These are phyloP conservation scores for Callaeas wilsoni DNA, from an alignment of 2,113 vertebrate species.

Conservation along the genomic window DNA sequence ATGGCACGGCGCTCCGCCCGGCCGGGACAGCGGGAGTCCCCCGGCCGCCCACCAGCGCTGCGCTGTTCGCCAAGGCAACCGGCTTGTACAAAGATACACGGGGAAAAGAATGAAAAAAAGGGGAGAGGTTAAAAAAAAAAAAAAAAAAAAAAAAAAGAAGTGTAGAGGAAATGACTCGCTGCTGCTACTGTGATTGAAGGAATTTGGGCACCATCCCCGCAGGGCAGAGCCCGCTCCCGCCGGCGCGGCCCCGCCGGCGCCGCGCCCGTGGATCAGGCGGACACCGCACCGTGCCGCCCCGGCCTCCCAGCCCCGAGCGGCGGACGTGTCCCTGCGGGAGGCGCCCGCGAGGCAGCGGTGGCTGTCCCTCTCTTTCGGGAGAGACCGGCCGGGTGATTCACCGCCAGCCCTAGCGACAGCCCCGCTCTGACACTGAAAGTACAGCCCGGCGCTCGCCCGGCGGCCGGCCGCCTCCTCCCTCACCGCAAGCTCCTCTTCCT, in stretches of 20 bases:
- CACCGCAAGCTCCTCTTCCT: neutral
- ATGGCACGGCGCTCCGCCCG: neutral
- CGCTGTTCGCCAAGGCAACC: conserved; percentile 51
- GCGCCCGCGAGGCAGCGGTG: neutral
- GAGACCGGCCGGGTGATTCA: neutral
- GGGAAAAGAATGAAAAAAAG: neutral
- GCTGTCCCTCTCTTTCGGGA: neutral
- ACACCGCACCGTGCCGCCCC: neutral
- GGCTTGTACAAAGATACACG: conserved; percentile 46
- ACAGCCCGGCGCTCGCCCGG: neutral
- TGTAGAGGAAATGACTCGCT: conserved; percentile 61
- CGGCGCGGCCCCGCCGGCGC: neutral
- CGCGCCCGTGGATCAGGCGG: neutral
- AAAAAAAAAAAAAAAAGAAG: neutral
- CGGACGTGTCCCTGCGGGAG: neutral
- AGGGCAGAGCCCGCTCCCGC: neutral
- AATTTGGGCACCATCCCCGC: conserved; percentile 13
- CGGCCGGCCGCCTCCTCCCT: neutral
- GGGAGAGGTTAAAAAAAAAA: neutral
- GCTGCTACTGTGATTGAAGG: conserved; percentile 58
- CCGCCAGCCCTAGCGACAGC: neutral
- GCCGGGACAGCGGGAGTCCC: neutral
- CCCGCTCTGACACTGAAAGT: neutral
- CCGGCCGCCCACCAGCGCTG: conserved; percentile 16
- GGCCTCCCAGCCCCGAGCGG: neutral